Percentiles rank a stretch among this genome's conserved stretches.
phyloP scores from a whole-genome alignment of 1,140 invertebrate species.

The Trachymyrmex septentrionalis region DNA sequence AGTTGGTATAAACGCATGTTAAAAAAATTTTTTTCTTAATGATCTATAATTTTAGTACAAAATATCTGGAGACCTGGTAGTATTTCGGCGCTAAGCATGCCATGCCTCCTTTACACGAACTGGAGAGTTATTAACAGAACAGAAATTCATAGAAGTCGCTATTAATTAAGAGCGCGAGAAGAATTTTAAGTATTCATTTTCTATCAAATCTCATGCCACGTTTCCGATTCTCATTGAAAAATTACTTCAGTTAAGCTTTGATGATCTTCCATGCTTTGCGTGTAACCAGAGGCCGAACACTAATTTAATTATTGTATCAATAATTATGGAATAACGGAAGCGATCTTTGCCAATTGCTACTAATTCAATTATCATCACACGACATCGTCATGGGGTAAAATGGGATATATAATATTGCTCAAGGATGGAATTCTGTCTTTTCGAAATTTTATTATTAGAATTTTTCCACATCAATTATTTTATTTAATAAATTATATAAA shows the following conservation, averaged over 20 bases:
- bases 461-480: not conserved
- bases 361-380: not conserved
- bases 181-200: slow-evolving; percentile 49
- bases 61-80: not conserved
- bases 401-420: not conserved
- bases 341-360: not conserved
- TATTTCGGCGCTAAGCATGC: too few species aligned
- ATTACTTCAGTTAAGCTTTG: slow-evolving; percentile 43
- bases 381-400: not conserved
- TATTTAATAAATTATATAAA: not conserved
- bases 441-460: slow-evolving; percentile 1
- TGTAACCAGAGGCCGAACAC: slow-evolving; percentile 5
- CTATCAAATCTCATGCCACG: slow-evolving; percentile 14
- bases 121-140: not conserved
- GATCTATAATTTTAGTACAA: not conserved
- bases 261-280: slow-evolving; percentile 18
- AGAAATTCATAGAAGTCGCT: not conserved
- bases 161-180: slow-evolving; percentile 26
- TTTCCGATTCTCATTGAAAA: slow-evolving; percentile 19
- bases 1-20: not conserved
- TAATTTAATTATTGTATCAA: slow-evolving; percentile 28
- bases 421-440: not conserved
- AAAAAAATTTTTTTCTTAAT: not conserved
- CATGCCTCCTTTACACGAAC: too few species aligned
- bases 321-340: slow-evolving; percentile 26